A percentile compares a stretch with the other conserved stretches of the same genome.
These are phyloP conservation scores for Phengaris alcon DNA, from an alignment of 2,888 invertebrate species.

Conservation along the genomic window DNA sequence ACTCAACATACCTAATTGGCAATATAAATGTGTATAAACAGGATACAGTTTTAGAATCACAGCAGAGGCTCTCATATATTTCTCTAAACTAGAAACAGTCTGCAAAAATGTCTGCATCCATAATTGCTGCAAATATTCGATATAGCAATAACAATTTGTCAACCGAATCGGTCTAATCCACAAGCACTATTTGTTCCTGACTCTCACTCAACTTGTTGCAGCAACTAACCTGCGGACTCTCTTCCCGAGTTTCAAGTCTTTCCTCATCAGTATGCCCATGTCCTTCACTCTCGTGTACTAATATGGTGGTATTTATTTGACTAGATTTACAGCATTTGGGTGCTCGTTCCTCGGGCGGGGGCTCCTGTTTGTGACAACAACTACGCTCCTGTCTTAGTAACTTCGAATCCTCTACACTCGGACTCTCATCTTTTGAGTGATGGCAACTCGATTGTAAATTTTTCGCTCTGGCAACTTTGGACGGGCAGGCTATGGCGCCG, in stretches of 20 bases:
- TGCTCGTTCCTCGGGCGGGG: constrained; percentile 47
- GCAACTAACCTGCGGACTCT: constrained; percentile 65
- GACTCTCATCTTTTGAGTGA: constrained; percentile 50
- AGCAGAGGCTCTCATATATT: not conserved
- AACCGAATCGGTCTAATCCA: constrained; percentile 1
- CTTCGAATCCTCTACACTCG: constrained; percentile 62
- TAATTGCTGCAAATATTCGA: not conserved
- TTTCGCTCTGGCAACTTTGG: constrained; percentile 60
- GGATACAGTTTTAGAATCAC: not conserved
- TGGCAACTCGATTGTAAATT: constrained; percentile 46
- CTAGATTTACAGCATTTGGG: constrained; percentile 44
- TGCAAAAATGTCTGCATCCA: not conserved
- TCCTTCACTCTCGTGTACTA: constrained; percentile 40
- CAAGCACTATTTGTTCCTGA: constrained; percentile 64
- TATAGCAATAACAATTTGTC: constrained; percentile 8
- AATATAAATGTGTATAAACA: not conserved
- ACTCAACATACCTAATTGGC: not conserved
- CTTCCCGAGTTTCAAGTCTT: constrained; percentile 48
- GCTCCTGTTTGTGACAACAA: constrained; percentile 59
- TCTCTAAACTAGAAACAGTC: not conserved
- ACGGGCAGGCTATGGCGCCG: constrained; percentile 66
- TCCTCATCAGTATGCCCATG: constrained; percentile 44
- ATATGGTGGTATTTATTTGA: constrained; percentile 39
- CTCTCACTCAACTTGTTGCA: constrained; percentile 62
- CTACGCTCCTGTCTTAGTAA: constrained; percentile 57